Evolutionary conservation across 2,113 vertebrate genomes (phyloP).

Genomic region (Pygoscelis adeliae): DNA sequence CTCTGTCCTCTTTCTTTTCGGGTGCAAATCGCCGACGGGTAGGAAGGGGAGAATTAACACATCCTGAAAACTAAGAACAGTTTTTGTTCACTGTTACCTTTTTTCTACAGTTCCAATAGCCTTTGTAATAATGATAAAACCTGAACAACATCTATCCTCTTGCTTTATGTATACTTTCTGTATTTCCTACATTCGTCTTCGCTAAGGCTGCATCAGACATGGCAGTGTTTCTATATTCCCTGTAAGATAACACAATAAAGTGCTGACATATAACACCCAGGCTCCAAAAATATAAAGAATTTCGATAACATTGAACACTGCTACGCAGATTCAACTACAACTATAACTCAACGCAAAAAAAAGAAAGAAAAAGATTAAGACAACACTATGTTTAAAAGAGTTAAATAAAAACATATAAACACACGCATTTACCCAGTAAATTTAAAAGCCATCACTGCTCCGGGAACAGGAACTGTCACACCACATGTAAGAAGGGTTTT

Average conservation of each 20-base stretch:
- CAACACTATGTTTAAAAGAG: not conserved
- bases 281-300: not conserved
- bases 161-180: not conserved
- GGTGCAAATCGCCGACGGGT: not conserved
- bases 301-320: not conserved
- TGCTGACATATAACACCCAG: not conserved
- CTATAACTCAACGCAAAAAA: not conserved
- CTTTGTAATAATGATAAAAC: not conserved
- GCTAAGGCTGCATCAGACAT: not conserved
- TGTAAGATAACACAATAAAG: not conserved
- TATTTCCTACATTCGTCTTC: not conserved
- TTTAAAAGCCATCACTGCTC: slow-evolving; percentile 35
- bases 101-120: not conserved
- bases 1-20: not conserved
- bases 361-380: not conserved
- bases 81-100: not conserved
- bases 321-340: not conserved
- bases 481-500: not conserved
- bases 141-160: not conserved
- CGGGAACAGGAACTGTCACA: slow-evolving; percentile 21
- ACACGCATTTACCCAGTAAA: slow-evolving; percentile 13
- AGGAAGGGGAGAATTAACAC: not conserved
- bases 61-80: not conserved
- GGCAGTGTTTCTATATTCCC: not conserved
- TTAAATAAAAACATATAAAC: slow-evolving; percentile 45